Evolutionary conservation across 92 coral and sea anemone species (phyloP), one percentile per base, ranked within the genome.

Genomic region (Virgularia gustaviana): DNA sequence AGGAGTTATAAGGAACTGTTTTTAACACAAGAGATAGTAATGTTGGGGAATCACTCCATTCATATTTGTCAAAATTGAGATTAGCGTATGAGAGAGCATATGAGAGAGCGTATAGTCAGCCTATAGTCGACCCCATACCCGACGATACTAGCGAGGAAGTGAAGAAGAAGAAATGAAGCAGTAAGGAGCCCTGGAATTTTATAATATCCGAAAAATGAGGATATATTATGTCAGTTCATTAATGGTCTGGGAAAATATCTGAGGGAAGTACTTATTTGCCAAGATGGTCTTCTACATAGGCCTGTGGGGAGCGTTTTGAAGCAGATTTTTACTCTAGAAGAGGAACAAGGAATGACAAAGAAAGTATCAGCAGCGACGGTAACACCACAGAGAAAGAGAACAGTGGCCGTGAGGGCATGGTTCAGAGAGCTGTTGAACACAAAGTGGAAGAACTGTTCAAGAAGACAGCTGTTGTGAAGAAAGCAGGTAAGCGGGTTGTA

Each of bases 1-100:
- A 80, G 63, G 27, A 73, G 85, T 73, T 73, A 62, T 47, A 73
- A 63, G 27, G 80, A 67, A 28, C 42, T 80, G 31, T 73, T 9
- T 81, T 65, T 34, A 64, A 76, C 10, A 25, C 41, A 20, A 49
- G 81, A 24, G 34, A 29, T 39, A 65, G 36, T 3, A 49, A 65
- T 15, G 71, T 70, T 37, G 85, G 76, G 34, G 85, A 81, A 42
- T 65, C 81, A n/a, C 47, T 81, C 9, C 85, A 74, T 67, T 73
- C 76, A 61, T 65, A 74, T 24, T 54, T 75, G 71, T 65, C 80
- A 0, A 75, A 66, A 33, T 75, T 74, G 44, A 71, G 53, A 35
- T 36, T 74, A n/a, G n/a, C n/a, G n/a, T n/a, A n/a, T n/a, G n/a
- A n/a, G n/a, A n/a, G n/a, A n/a, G n/a, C n/a, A n/a, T n/a, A n/a